Conservation (phyloP, 2,888 invertebrate genomes). For the Sipha maydis region DNA sequence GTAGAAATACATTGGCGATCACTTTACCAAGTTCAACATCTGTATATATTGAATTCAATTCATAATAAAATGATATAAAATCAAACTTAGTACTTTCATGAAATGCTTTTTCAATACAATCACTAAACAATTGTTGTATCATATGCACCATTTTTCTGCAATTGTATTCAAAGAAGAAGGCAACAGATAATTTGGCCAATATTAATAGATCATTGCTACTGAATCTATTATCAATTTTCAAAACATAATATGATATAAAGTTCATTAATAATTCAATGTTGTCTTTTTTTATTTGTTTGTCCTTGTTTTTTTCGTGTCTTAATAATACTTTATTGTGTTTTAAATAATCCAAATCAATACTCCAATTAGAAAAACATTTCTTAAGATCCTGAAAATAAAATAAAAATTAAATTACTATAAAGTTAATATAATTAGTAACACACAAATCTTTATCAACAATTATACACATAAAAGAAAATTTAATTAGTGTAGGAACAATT, state of each 20-base stretch:
- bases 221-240: not conserved
- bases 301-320: not conserved
- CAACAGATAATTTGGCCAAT: conserved; percentile 11
- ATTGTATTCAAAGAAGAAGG: not conserved
- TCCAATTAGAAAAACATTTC: conserved; percentile 30
- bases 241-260: not conserved
- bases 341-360: conserved; percentile 9
- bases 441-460: not conserved
- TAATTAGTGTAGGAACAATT: not conserved
- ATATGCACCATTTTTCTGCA: conserved; percentile 4
- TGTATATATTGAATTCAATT: not conserved
- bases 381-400: conserved; percentile 33
- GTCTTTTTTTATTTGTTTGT: not conserved
- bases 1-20: conserved; percentile 20
- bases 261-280: conserved; percentile 25
- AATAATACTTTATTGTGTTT: not conserved
- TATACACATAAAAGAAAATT: not conserved
- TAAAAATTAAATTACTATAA: too few species aligned
- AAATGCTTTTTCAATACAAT: conserved; percentile 35
- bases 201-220: conserved; percentile 8
- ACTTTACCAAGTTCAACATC: not conserved
- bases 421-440: too few species aligned
- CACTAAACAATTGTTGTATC: conserved; percentile 21
- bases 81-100: not conserved
- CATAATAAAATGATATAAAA: conserved; percentile 29